Conservation (phyloP, 2,888 invertebrate species). For the Ellobium chinense region DNA sequence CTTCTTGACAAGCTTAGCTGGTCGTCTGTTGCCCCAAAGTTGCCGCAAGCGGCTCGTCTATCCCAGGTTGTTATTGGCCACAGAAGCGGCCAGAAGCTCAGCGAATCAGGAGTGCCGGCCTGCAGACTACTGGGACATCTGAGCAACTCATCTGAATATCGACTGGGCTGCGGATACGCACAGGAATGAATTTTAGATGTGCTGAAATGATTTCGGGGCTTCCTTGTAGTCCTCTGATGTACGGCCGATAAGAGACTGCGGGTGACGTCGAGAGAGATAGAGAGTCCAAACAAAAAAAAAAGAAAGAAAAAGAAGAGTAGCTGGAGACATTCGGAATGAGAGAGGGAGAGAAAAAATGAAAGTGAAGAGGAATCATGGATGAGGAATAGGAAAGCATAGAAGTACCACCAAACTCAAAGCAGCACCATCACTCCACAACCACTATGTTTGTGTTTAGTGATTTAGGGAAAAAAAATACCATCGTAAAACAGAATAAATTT, state of each 20-base stretch:
- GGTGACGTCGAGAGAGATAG: slow-evolving; percentile 17
- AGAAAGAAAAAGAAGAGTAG: background rate
- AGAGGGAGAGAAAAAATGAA: background rate
- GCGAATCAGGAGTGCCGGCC: slow-evolving; percentile 14
- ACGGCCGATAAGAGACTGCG: background rate
- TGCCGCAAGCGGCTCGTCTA: background rate
- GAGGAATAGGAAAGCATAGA: too few species aligned
- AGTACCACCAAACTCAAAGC: too few species aligned
- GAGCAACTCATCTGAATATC: slow-evolving; percentile 20
- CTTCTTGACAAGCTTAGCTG: background rate
- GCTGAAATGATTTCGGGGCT: slow-evolving; percentile 2
- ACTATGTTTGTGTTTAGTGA: too few species aligned
- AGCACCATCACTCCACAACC: too few species aligned
- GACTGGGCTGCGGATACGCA: slow-evolving; percentile 7
- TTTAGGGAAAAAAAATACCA: too few species aligned
- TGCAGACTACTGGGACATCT: background rate
- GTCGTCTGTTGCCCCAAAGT: background rate
- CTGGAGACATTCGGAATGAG: background rate
- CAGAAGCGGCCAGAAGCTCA: background rate
- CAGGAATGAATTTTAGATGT: slow-evolving; percentile 22
- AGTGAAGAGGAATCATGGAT: too few species aligned
- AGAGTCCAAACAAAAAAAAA: slow-evolving; percentile 12
- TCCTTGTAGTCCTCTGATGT: background rate
- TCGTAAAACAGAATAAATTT: too few species aligned
- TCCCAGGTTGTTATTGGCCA: slow-evolving; percentile 13